phyloP scores from a whole-genome alignment of 2,888 invertebrate species.

The Drosophila fulvimacula region DNA sequence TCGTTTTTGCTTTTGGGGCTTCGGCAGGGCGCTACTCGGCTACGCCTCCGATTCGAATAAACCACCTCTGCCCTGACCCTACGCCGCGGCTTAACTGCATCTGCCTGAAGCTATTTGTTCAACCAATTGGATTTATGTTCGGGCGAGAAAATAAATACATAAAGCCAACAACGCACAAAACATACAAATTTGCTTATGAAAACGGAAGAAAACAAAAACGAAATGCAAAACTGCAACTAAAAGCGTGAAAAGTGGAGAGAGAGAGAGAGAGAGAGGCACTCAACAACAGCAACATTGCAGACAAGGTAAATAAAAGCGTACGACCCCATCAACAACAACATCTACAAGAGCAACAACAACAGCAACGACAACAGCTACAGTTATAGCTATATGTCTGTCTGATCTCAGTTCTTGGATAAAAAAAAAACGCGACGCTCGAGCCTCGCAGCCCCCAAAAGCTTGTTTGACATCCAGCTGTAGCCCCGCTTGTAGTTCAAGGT shows the following conservation, averaged over 20 bases:
- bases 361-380: conserved; percentile 28
- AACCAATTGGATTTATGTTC: conserved; percentile 68
- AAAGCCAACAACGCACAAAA: conserved; percentile 60
- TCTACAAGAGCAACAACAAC: conserved; percentile 6
- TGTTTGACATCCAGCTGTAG: conserved; percentile 40
- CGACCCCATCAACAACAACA: conserved; percentile 44
- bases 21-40: conserved; percentile 8
- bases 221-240: conserved; percentile 50
- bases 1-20: conserved; percentile 26
- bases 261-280: conserved; percentile 10
- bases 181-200: conserved; percentile 59
- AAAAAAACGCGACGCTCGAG: conserved; percentile 28
- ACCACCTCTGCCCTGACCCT: neutral
- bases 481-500: conserved; percentile 70
- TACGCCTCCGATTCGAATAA: neutral
- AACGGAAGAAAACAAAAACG: conserved; percentile 28
- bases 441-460: conserved; percentile 34
- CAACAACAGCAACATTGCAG: conserved; percentile 41
- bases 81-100: neutral
- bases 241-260: conserved; percentile 41
- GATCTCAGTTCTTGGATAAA: conserved; percentile 69
- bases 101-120: conserved; percentile 47
- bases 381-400: conserved; percentile 33
- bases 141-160: conserved; percentile 49
- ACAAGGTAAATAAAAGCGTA: conserved; percentile 72